phyloP scores from a whole-genome alignment of 1,140 invertebrate genomes.

The Aphelinus atriplicis region DNA sequence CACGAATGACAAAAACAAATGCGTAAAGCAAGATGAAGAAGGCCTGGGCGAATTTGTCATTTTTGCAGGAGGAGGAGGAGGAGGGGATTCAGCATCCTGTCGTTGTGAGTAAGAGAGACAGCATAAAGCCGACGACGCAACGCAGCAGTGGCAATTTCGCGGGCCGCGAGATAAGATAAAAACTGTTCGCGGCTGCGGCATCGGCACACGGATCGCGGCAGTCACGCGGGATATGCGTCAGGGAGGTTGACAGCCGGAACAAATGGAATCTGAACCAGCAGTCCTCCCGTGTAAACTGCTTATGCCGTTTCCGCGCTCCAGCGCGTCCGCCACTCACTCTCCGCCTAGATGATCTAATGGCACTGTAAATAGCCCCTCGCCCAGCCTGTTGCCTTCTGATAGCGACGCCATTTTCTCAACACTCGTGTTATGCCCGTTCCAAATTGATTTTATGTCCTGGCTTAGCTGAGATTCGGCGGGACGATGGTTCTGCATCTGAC shows the following conservation, averaged over 20 bases:
- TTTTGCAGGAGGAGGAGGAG: neutral
- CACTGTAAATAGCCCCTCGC: conserved; percentile 47
- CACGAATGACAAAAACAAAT: too few relatives aligned
- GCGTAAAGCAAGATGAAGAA: neutral
- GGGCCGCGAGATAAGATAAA: conserved; percentile 19
- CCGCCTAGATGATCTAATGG: conserved; percentile 55
- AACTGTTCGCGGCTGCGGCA: conserved; percentile 37
- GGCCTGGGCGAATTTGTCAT: conserved; percentile 9
- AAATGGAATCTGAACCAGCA: conserved; percentile 68
- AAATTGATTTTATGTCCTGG: too few relatives aligned
- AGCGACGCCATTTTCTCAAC: too few relatives aligned
- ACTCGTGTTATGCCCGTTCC: too few relatives aligned
- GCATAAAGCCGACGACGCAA: neutral
- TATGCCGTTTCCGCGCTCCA: conserved; percentile 47
- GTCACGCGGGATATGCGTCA: conserved; percentile 63
- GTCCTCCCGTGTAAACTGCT: conserved; percentile 64
- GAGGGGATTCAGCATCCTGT: neutral
- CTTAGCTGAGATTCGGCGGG: too few relatives aligned
- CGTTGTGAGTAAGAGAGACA: neutral
- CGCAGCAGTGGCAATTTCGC: neutral
- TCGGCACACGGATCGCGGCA: conserved; percentile 50
- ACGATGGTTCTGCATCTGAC: too few relatives aligned
- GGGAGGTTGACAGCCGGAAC: conserved; percentile 59
- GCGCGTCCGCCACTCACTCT: too few relatives aligned
- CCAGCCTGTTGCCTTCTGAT: neutral